These are phyloP conservation scores for Stenopsyche tienmushanensis DNA, from an alignment of 1,140 invertebrate genomes.

Conservation along the genomic window DNA sequence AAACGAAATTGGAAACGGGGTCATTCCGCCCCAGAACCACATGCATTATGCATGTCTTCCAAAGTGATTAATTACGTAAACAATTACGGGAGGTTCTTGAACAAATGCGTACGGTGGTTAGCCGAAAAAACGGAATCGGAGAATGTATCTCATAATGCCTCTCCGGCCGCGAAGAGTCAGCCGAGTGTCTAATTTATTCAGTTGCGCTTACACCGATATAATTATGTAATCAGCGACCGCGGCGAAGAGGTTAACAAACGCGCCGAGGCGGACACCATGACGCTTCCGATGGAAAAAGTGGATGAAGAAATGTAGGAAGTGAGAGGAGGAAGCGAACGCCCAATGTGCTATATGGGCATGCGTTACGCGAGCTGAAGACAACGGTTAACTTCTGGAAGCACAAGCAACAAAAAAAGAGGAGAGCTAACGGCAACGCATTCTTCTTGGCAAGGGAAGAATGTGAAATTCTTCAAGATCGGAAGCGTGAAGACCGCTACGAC, in stretches of 20 bases:
- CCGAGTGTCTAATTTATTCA: conserved; percentile 27
- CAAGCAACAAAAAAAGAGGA: too few species aligned
- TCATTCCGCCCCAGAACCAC: neutral
- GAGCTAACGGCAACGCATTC: too few species aligned
- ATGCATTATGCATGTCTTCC: neutral
- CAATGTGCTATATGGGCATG: neutral
- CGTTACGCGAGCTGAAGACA: neutral
- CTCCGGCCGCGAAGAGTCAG: neutral
- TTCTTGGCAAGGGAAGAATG: too few species aligned
- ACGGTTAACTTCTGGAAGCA: too few species aligned
- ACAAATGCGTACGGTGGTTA: neutral
- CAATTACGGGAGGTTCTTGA: neutral
- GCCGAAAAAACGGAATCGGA: neutral
- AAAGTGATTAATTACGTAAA: neutral
- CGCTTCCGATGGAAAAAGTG: neutral
- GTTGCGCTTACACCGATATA: conserved; percentile 17
- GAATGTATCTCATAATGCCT: neutral
- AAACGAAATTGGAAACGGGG: neutral
- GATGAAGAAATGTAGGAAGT: neutral
- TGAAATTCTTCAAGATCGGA: too few species aligned
- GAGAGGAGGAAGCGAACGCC: neutral
- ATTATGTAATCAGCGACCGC: conserved; percentile 23
- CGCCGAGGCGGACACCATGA: neutral
- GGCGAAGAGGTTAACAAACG: conserved; percentile 29
- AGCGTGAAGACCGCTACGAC: too few species aligned